Evolutionary conservation across 2,797 vertebrate species (phyloP).

Genomic region (Varecia variegata): DNA sequence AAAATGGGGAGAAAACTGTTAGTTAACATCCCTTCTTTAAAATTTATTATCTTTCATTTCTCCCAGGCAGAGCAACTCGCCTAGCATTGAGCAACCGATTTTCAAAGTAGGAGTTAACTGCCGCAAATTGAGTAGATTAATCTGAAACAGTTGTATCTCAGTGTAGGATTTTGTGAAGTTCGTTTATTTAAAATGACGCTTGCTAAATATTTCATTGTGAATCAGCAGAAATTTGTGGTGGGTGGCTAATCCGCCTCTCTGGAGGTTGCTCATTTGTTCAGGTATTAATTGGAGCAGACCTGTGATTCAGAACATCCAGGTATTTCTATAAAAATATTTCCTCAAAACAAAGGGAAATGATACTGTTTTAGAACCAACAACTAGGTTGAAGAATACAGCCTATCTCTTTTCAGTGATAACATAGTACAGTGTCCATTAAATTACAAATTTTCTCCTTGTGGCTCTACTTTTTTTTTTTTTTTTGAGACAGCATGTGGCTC

Average conservation of each 20-base stretch:
- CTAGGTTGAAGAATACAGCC: background rate
- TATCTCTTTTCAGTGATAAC: background rate
- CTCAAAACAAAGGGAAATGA: background rate
- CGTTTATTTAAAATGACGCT: constrained; percentile 17
- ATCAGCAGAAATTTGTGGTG: background rate
- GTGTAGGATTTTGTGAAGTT: background rate
- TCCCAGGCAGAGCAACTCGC: background rate
- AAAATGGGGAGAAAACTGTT: background rate
- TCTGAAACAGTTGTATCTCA: constrained; percentile 1
- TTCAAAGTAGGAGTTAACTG: constrained; percentile 4
- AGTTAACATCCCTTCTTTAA: background rate
- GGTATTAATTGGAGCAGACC: background rate
- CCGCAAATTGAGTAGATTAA: background rate
- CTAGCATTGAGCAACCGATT: background rate
- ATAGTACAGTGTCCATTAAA: background rate
- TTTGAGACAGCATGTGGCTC: background rate
- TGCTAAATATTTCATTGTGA: background rate
- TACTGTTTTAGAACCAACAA: background rate
- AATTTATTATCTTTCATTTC: background rate
- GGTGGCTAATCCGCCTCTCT: background rate
- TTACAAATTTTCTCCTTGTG: background rate
- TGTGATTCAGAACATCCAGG: background rate
- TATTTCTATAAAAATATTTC: background rate
- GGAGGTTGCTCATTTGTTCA: background rate
- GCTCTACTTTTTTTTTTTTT: background rate